A percentile compares a stretch with the other conserved stretches of the same genome.
Evolutionary conservation across 1,140 invertebrate species (phyloP).

Genomic region (Panagrolaimus sp.): DNA sequence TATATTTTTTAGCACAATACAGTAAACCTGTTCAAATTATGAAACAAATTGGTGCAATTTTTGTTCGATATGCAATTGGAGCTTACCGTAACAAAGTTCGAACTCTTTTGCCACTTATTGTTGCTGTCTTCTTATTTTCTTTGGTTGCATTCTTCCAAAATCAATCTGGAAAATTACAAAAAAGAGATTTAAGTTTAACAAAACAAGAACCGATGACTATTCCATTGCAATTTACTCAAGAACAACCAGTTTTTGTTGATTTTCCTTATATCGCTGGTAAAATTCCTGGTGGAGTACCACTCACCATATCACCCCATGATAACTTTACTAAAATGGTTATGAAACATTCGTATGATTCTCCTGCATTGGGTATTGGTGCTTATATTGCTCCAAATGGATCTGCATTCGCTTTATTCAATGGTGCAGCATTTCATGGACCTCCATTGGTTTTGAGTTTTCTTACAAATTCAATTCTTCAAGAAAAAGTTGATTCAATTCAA

Average conservation of each 20-base stretch:
- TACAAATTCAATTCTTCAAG: slow-evolving; percentile 35
- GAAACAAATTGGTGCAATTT: slow-evolving; percentile 34
- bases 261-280: slow-evolving; percentile 25
- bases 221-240: slow-evolving; percentile 22
- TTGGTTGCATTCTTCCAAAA: slow-evolving; percentile 24
- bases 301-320: slow-evolving; percentile 8
- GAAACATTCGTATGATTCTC: slow-evolving; percentile 27
- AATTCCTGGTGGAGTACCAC: slow-evolving; percentile 17
- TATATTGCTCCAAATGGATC: slow-evolving; percentile 9
- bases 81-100: slow-evolving; percentile 35
- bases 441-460: slow-evolving; percentile 34
- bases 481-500: not conserved
- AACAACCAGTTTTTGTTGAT: slow-evolving; percentile 4
- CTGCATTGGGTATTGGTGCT: slow-evolving; percentile 40
- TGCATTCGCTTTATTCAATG: slow-evolving; percentile 42
- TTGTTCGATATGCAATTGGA: slow-evolving; percentile 38
- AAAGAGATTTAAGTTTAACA: slow-evolving; percentile 28
- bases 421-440: slow-evolving; percentile 33
- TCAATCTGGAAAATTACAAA: not conserved
- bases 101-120: slow-evolving; percentile 31
- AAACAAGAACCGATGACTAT: slow-evolving; percentile 28
- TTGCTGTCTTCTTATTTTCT: slow-evolving; percentile 32
- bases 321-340: slow-evolving; percentile 25
- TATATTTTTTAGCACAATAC: slow-evolving; percentile 16
- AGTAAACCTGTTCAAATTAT: slow-evolving; percentile 20